These are phyloP conservation scores for Silurus aristotelis DNA, from an alignment of 2,797 vertebrate genomes.

Conservation along the genomic window DNA sequence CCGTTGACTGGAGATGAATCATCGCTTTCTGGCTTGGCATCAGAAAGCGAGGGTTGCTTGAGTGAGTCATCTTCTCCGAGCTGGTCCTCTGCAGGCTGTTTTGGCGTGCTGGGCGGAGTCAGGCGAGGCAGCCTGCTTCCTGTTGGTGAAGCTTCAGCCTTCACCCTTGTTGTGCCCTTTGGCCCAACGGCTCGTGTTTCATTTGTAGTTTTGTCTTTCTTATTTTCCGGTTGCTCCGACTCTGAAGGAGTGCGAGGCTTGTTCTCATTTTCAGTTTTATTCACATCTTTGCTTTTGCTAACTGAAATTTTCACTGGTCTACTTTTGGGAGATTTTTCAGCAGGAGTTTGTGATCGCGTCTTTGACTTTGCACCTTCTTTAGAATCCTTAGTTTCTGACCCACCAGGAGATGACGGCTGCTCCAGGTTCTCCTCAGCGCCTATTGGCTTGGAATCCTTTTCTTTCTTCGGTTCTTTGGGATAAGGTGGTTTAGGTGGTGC, in stretches of 20 bases:
- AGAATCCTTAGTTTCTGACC: slow-evolving; percentile 20
- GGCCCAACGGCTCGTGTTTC: slow-evolving; percentile 32
- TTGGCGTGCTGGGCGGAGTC: slow-evolving; percentile 43
- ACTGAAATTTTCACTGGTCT: slow-evolving; percentile 47
- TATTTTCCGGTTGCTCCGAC: slow-evolving; percentile 53
- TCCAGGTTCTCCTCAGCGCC: slow-evolving; percentile 39
- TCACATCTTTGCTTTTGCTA: slow-evolving; percentile 51
- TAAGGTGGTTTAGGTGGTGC: slow-evolving; percentile 22
- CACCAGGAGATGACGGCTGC: slow-evolving; percentile 52
- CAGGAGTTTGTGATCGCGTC: slow-evolving; percentile 52
- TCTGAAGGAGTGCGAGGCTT: slow-evolving; percentile 42
- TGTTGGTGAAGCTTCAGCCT: slow-evolving; percentile 58
- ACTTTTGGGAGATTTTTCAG: slow-evolving; percentile 58
- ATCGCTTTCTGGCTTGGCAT: slow-evolving; percentile 60
- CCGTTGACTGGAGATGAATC: slow-evolving; percentile 56
- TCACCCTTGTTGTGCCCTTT: slow-evolving; percentile 58
- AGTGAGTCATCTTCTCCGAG: slow-evolving; percentile 58
- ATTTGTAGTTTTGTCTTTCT: slow-evolving; percentile 45
- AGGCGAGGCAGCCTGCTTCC: slow-evolving; percentile 58
- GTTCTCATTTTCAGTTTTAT: slow-evolving; percentile 49
- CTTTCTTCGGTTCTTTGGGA: slow-evolving; percentile 55
- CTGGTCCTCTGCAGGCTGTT: slow-evolving; percentile 60
- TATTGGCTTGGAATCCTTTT: slow-evolving; percentile 44
- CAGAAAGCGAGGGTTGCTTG: slow-evolving; percentile 48
- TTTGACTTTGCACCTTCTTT: slow-evolving; percentile 54